These are phyloP conservation scores for Petaurus breviceps DNA, from an alignment of 2,113 vertebrate genomes.

Conservation along the genomic window DNA sequence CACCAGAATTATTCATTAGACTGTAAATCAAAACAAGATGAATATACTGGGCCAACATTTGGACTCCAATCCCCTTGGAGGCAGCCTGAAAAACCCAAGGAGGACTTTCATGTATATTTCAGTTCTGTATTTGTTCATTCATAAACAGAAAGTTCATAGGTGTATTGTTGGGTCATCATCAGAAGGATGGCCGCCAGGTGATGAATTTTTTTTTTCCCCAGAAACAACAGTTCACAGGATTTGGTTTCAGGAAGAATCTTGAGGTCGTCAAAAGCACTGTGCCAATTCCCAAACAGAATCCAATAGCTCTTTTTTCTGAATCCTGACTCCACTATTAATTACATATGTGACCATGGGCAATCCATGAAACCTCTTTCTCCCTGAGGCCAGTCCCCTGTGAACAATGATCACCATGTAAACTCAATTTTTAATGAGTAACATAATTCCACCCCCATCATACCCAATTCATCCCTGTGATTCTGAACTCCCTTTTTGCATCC, in stretches of 20 bases:
- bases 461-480: background rate
- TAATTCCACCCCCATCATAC: background rate
- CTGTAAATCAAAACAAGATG: conserved; percentile 72
- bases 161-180: conserved; percentile 37
- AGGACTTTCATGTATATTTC: conserved; percentile 61
- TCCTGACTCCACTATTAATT: background rate
- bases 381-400: background rate
- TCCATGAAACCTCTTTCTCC: background rate
- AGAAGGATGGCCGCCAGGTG: background rate
- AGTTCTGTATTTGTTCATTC: conserved; percentile 43
- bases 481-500: background rate
- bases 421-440: background rate
- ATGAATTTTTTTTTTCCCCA: background rate
- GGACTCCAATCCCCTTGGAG: conserved; percentile 41
- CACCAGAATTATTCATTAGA: conserved; percentile 75
- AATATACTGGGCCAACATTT: conserved; percentile 59
- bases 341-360: background rate
- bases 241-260: background rate
- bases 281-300: background rate
- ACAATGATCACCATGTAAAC: background rate
- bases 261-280: background rate
- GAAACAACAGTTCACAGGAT: background rate
- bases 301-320: background rate
- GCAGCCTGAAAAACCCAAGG: conserved; percentile 6
- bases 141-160: conserved; percentile 54